Percentiles rank a stretch among this genome's conserved stretches.
Evolutionary conservation across 2,888 invertebrate genomes (phyloP).

Genomic region (Aphrophora alni): DNA sequence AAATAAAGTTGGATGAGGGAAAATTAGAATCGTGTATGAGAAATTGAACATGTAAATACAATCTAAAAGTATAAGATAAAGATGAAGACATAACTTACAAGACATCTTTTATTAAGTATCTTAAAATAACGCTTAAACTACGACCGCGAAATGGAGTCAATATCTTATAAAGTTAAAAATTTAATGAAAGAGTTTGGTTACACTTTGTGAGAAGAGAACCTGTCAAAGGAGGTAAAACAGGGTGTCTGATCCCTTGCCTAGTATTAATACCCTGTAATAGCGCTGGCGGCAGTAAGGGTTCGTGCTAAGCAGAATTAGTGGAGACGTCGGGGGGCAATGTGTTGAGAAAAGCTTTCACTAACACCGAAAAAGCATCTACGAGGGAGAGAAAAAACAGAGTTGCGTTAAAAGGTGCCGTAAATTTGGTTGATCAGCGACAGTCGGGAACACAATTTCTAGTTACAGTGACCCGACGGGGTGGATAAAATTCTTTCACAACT

Average conservation of each 20-base stretch:
- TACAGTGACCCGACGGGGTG: slow-evolving; percentile 15
- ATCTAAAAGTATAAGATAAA: too few relatives aligned
- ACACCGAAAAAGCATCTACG: slow-evolving; percentile 33
- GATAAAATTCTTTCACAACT: background rate
- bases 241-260: background rate
- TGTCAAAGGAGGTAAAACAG: slow-evolving; percentile 2
- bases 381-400: slow-evolving; percentile 27
- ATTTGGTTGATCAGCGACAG: slow-evolving; percentile 30
- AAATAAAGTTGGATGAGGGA: too few relatives aligned
- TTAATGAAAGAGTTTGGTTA: background rate
- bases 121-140: too few relatives aligned
- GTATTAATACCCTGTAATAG: slow-evolving; percentile 31
- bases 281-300: slow-evolving; percentile 12
- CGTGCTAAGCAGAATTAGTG: slow-evolving; percentile 33
- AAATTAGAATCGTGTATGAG: too few relatives aligned
- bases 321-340: slow-evolving; percentile 27
- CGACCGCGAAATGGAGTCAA: too few relatives aligned
- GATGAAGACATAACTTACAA: too few relatives aligned
- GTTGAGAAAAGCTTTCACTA: slow-evolving; percentile 34
- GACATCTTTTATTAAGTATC: too few relatives aligned
- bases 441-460: slow-evolving; percentile 30
- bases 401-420: slow-evolving; percentile 35
- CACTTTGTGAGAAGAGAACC: background rate
- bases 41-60: too few relatives aligned
- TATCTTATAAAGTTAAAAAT: too few relatives aligned